These are phyloP conservation scores for Micoletzkya japonica DNA, from an alignment of 2,888 invertebrate species.

Conservation along the genomic window DNA sequence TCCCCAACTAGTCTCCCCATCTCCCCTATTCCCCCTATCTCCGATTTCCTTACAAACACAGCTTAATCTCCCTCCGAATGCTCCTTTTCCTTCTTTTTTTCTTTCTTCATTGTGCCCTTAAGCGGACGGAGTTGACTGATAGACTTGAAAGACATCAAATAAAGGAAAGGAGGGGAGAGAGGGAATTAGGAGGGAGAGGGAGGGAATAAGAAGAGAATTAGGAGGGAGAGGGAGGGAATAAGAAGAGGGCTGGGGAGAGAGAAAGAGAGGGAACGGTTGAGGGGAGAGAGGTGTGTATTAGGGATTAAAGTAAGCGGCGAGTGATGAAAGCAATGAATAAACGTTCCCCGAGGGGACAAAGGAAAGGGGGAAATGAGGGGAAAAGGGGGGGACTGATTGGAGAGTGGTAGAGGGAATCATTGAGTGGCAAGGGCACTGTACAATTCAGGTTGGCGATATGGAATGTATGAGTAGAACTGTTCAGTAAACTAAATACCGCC, in stretches of 20 bases:
- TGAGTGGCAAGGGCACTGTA: too few relatives aligned
- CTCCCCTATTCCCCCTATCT: conserved; percentile 1
- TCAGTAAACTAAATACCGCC: too few relatives aligned
- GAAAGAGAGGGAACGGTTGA: conserved; percentile 2
- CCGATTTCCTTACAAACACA: background rate
- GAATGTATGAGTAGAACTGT: too few relatives aligned
- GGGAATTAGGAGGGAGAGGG: conserved; percentile 5
- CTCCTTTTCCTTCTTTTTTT: background rate
- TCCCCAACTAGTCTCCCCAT: conserved; percentile 13
- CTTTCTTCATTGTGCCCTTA: background rate
- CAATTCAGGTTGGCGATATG: too few relatives aligned
- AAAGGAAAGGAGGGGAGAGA: conserved; percentile 10
- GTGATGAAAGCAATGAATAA: background rate
- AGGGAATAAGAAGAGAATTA: conserved; percentile 10
- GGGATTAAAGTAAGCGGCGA: background rate
- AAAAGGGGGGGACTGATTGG: too few relatives aligned
- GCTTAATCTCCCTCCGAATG: conserved; percentile 1
- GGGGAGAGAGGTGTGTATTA: conserved; percentile 5
- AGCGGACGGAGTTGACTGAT: background rate
- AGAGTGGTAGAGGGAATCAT: background rate
- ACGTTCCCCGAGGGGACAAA: background rate
- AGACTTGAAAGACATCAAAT: background rate
- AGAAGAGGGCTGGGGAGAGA: too few relatives aligned
- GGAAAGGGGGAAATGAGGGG: too few relatives aligned
- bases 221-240: conserved; percentile 10